A percentile compares a stretch with the other conserved stretches of the same genome.
Evolutionary conservation across 2,113 vertebrate species (phyloP).

Genomic region (Centropus bengalensis): DNA sequence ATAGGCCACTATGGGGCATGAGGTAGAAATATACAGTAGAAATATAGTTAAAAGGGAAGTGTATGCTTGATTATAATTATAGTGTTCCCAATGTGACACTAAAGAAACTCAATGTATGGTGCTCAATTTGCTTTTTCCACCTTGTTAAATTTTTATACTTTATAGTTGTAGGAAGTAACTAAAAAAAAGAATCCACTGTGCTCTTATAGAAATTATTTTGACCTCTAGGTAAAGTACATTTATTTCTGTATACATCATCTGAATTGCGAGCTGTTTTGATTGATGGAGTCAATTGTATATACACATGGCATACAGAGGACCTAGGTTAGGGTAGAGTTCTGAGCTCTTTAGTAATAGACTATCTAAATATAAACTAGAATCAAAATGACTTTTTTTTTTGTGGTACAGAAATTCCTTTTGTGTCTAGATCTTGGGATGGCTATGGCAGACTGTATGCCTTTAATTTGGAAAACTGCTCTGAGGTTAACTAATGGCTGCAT

Average conservation of each 20-base stretch:
- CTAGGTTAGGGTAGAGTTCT: slow-evolving; percentile 11
- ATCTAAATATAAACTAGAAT: slow-evolving; percentile 29
- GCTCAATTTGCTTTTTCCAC: slow-evolving; percentile 46
- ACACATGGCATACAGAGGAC: not conserved
- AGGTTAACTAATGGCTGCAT: not conserved
- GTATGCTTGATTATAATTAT: slow-evolving; percentile 40
- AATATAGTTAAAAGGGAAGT: slow-evolving; percentile 33
- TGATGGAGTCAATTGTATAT: slow-evolving; percentile 27
- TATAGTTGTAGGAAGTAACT: slow-evolving; percentile 48
- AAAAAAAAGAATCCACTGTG: slow-evolving; percentile 42
- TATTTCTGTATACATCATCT: slow-evolving; percentile 31
- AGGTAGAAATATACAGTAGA: not conserved
- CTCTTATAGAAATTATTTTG: slow-evolving; percentile 47
- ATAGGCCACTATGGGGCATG: not conserved
- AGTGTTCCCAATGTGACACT: slow-evolving; percentile 10
- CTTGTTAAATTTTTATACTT: slow-evolving; percentile 53
- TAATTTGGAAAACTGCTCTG: not conserved
- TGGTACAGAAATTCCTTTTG: not conserved
- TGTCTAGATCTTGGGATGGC: not conserved
- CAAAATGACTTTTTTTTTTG: not conserved
- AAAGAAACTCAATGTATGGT: slow-evolving; percentile 37
- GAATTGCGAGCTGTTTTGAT: slow-evolving; percentile 32
- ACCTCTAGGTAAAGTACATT: slow-evolving; percentile 50
- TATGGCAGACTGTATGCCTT: not conserved
- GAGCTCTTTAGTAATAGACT: not conserved